Base-by-base conservation (phyloP, 2,797 vertebrate species). In the Phaenicophaeus curvirostris region DNA sequence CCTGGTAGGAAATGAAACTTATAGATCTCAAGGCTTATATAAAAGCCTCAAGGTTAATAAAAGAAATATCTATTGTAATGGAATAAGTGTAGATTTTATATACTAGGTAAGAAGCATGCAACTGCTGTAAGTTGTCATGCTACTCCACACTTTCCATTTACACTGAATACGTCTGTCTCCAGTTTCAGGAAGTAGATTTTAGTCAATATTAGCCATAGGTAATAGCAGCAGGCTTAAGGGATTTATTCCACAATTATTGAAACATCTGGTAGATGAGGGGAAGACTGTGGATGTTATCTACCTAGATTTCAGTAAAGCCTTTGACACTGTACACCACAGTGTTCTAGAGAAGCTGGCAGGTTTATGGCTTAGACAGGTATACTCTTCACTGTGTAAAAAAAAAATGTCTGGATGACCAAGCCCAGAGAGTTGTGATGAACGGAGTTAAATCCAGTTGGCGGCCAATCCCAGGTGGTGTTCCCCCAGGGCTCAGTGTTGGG, bases 1-100 rank as follows among this genome's bases (percentile, higher is more conserved):
- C 54, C n/a, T 69, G 54, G 41, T 94, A 93, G 72, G 44, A 94
- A 94, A 80, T 66, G 91, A 95, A 93, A 39, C 42, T 85, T 90
- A 92, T 84, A 85, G 53, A 72, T 81, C 86, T 83, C 37, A 37
- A 89, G 69, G 87, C 74, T n/a, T n/a, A n/a, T n/a, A n/a, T n/a
- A n/a, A 89, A 80, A 92, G 74, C n/a, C n/a, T n/a, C n/a, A n/a
- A 50, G 55, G 33, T 71, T 91, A 89, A 53, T 42, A 62, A 86
- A 91, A 67, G 76, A 63, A 51, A 90, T 20, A 50, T 46, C 66
- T 62, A 5, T 86, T 82, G 48, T 94, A 87, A 69, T 84, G 48
- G 59, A 95, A 59, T 88, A 76, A 85, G 37, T 20, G 3, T 73
- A 66, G 53, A 24, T 93, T 93, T 92, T 58, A 59, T 93, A 95